Evolutionary conservation across 2,888 invertebrate species (phyloP), one percentile per base, ranked within the genome.

Genomic region (Trachelus stipa): DNA sequence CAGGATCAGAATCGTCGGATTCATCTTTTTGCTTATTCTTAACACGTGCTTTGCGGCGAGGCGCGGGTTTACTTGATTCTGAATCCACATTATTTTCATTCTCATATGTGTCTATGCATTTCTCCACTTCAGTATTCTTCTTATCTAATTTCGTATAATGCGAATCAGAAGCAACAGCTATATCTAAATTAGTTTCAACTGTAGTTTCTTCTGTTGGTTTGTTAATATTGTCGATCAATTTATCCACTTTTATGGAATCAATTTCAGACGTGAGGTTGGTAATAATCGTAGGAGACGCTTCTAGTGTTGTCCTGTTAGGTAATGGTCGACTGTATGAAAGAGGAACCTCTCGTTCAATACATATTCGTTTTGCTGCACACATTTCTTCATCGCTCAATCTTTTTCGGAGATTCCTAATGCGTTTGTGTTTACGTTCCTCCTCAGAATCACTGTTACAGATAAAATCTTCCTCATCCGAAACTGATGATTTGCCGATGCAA

Each of bases 361-460:
- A 81, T 12, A 77, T 75, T 77, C 83, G 82, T 79, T 90, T 90
- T 4, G 73, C 12, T 1, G 76, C 35, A 34, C 77, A 80, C 77
- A 31, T 73, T 11, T 83, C 81, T 11, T 77, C 81, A 30, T 86
- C 83, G 9, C 82, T 83, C 9, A 81, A 56, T 73, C 93, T 93
- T 85, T 94, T 95, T 1, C 93, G 92, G 68, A 94, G 93, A 75
- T 94, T 94, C 83, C 94, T 92, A 69, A 93, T 87, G 84, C 93
- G 92, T 81, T 93, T 93, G 80, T 84, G 87, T 30, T 81, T 86
- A 37, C 83, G 81, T 56, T 93, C 93, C 74, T 92, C 93, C 86
- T 95, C 95, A 69, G 94, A 94, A 83, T 95, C 96, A 91, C 95
- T 96, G 83, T 95, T 95, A 23, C 91, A 93, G 76, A 95, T 92